Base-by-base conservation (phyloP, 2,113 vertebrate genomes). In the Mesocricetus auratus region DNA sequence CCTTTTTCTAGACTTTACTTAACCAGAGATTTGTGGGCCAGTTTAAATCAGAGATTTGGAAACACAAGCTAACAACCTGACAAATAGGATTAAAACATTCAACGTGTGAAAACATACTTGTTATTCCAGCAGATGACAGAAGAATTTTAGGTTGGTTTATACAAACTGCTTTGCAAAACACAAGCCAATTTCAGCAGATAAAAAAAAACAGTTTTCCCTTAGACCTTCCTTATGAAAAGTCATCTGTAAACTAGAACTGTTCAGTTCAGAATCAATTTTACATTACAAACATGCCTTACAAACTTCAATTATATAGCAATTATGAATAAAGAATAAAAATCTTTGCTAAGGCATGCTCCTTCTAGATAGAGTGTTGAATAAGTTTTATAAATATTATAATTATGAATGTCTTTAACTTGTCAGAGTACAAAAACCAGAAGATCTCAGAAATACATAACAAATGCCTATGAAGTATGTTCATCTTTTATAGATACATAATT, bases 71-170 rank as follows among this genome's bases (percentile, higher is more conserved):
- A 97, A 96, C 82, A 95, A 97, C 74, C 94, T 97, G 95, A 96
- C 96, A 98, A 96, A 96, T 83, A 95, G 93, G 93, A 97, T 97
- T 97, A 97, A 97, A 97, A 89, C 94, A 95, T 89, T 94, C 56
- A 83, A 33, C 91, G 91, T 97, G 89, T 85, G 87, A 96, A 97
- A 96, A 95, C 95, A 94, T 86, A 89, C 62, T 91, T 97, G 91
- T 87, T 97, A 95, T 94, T 97, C 82, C 56, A 95, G 47, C 89
- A 96, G 82, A 97, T 94, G 93, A 96, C 82, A 96, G 77, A 89
- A 92, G 89, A 95, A 92, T 93, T 96, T 97, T 74, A 71, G 22
- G 33, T 79, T 96, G 91, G 94, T 31, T 96, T 95, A 82, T n/a
- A 53, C 90, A 96, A 94, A 60, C 86, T 94, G 56, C 68, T 94